Conservation (phyloP, 2,888 invertebrate genomes). For the Cephus runcator region DNA sequence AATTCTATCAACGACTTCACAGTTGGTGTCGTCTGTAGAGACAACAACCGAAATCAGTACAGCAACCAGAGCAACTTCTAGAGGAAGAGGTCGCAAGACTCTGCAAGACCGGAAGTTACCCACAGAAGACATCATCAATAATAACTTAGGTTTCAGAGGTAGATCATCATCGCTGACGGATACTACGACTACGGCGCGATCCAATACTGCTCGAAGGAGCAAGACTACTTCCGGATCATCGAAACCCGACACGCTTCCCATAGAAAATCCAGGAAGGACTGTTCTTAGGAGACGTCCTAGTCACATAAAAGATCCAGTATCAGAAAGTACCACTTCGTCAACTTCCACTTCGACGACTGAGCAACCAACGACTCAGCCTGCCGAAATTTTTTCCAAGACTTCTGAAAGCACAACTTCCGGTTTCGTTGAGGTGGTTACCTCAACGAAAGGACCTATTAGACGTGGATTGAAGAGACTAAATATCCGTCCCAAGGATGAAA, state of each 20-base stretch:
- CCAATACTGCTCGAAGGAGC: background rate
- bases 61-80: constrained; percentile 1
- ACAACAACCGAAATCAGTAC: constrained; percentile 15
- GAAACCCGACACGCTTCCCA: constrained; percentile 1
- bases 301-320: constrained; percentile 18
- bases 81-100: background rate
- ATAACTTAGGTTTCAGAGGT: constrained; percentile 56
- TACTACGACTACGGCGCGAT: background rate
- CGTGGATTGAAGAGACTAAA: constrained; percentile 32
- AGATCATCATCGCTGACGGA: constrained; percentile 41
- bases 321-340: constrained; percentile 15
- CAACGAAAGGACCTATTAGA: background rate
- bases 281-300: constrained; percentile 51
- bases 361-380: constrained; percentile 2
- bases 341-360: constrained; percentile 12
- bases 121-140: constrained; percentile 56
- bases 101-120: constrained; percentile 17
- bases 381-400: constrained; percentile 14
- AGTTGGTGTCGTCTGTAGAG: background rate
- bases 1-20: background rate
- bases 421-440: background rate
- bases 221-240: constrained; percentile 7
- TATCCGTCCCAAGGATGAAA: constrained; percentile 21
- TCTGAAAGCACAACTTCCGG: constrained; percentile 15
- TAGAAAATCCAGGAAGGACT: constrained; percentile 55